phyloP scores from a whole-genome alignment of 2,113 vertebrate species.

The Nannobrachium achirus region DNA sequence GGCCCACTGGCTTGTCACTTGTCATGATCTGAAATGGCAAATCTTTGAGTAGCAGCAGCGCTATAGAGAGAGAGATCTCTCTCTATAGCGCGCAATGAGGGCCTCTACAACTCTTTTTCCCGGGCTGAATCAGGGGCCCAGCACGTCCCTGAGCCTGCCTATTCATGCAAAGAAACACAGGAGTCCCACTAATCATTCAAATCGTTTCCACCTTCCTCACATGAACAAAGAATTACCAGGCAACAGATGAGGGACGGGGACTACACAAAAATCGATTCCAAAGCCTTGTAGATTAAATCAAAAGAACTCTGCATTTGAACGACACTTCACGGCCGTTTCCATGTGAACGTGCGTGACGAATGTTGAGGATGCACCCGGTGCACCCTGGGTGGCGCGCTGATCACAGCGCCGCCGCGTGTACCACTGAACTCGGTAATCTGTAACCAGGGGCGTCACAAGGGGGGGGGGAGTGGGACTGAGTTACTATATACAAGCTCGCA shows the following conservation, averaged over 20 bases:
- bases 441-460: too few species aligned
- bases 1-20: too few species aligned
- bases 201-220: constrained; percentile 51
- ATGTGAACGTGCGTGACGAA: constrained; percentile 47
- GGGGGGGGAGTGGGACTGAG: too few species aligned
- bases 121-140: too few species aligned
- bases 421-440: constrained; percentile 37
- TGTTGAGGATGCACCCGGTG: constrained; percentile 31
- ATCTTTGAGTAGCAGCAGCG: too few species aligned
- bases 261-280: constrained; percentile 39
- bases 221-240: constrained; percentile 49
- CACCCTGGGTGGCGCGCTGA: constrained; percentile 50
- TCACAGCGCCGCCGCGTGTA: constrained; percentile 51
- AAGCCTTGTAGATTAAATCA: constrained; percentile 23
- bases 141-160: constrained; percentile 48
- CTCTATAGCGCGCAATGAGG: too few species aligned
- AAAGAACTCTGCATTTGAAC: constrained; percentile 41
- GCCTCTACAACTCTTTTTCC: too few species aligned
- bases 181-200: constrained; percentile 61
- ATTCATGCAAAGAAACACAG: constrained; percentile 60
- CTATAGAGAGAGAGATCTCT: too few species aligned
- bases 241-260: constrained; percentile 9
- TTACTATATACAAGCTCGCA: too few species aligned
- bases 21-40: too few species aligned
- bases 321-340: constrained; percentile 36